Evolutionary conservation across 2,888 invertebrate species (phyloP).

Genomic region (Sericinus montela): DNA sequence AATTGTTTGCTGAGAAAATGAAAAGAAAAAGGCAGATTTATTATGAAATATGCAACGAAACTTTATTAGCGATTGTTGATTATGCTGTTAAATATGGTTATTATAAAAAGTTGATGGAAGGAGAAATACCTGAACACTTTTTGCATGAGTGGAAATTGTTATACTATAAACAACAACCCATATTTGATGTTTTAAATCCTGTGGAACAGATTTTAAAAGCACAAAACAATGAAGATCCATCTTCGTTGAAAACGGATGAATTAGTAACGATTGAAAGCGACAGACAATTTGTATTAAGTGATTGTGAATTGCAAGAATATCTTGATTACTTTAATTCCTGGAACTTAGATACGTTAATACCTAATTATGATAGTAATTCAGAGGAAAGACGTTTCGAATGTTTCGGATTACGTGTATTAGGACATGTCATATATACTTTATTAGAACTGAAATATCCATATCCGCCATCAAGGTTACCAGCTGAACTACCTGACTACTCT

Average conservation of each 20-base stretch:
- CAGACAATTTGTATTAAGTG: slow-evolving; percentile 75
- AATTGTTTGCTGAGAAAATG: slow-evolving; percentile 75
- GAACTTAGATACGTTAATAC: slow-evolving; percentile 64
- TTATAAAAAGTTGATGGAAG: slow-evolving; percentile 58
- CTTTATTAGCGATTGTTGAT: slow-evolving; percentile 75
- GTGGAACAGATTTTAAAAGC: slow-evolving; percentile 57
- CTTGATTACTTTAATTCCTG: slow-evolving; percentile 74
- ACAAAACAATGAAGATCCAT: slow-evolving; percentile 40
- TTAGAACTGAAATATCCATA: slow-evolving; percentile 70
- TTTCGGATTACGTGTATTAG: slow-evolving; percentile 64
- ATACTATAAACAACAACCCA: slow-evolving; percentile 75
- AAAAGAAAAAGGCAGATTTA: slow-evolving; percentile 67
- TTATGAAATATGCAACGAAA: slow-evolving; percentile 71
- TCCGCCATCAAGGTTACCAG: slow-evolving; percentile 47
- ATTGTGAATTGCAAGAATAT: slow-evolving; percentile 78
- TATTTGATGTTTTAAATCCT: slow-evolving; percentile 69
- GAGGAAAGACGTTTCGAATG: slow-evolving; percentile 65
- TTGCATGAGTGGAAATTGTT: slow-evolving; percentile 78
- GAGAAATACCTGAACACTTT: slow-evolving; percentile 64
- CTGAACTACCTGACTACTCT: slow-evolving; percentile 53
- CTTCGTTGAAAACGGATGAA: slow-evolving; percentile 53
- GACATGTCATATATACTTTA: slow-evolving; percentile 74
- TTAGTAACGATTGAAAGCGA: slow-evolving; percentile 67
- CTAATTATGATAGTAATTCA: slow-evolving; percentile 57
- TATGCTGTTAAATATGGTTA: slow-evolving; percentile 74